Percentiles rank a stretch among this genome's conserved stretches.
phyloP scores from a whole-genome alignment of 2,888 invertebrate genomes.

The Achlya flavicornis region DNA sequence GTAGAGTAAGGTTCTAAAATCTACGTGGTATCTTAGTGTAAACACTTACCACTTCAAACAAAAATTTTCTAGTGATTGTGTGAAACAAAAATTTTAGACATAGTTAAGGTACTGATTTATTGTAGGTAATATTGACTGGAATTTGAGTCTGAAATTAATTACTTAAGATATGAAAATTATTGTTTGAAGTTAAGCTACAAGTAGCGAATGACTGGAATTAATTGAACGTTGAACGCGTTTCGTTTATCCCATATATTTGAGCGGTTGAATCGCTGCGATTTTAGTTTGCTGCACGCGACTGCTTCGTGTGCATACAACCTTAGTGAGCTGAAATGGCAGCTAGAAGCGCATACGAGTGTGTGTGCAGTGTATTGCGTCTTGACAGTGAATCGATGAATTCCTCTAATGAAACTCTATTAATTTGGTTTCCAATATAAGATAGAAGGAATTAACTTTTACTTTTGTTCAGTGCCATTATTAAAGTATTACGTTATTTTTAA shows the following conservation, averaged over 20 bases:
- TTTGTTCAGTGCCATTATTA: conserved; percentile 80
- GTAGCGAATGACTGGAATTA: conserved; percentile 23
- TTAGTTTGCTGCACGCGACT: not conserved
- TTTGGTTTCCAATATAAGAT: conserved; percentile 57
- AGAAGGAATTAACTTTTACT: conserved; percentile 59
- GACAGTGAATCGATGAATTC: conserved; percentile 58
- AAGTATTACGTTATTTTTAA: conserved; percentile 80
- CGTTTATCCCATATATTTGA: conserved; percentile 1
- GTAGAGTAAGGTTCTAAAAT: conserved; percentile 50
- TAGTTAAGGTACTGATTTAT: conserved; percentile 65
- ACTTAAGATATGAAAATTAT: conserved; percentile 62
- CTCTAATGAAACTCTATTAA: conserved; percentile 49
- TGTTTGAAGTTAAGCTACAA: conserved; percentile 62
- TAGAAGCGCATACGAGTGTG: conserved; percentile 31
- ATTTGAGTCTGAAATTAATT: conserved; percentile 70
- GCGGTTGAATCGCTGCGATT: conserved; percentile 10
- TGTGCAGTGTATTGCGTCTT: conserved; percentile 68
- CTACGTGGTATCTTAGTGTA: conserved; percentile 45
- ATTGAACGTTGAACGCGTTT: conserved; percentile 13
- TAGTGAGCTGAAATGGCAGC: conserved; percentile 23
- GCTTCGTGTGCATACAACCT: not conserved
- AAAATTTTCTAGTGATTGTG: conserved; percentile 58
- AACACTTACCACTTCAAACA: conserved; percentile 63
- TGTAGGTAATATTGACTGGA: conserved; percentile 61
- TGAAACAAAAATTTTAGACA: conserved; percentile 41